Conservation (phyloP, 2,797 vertebrate species). For the Limnodromus scolopaceus region DNA sequence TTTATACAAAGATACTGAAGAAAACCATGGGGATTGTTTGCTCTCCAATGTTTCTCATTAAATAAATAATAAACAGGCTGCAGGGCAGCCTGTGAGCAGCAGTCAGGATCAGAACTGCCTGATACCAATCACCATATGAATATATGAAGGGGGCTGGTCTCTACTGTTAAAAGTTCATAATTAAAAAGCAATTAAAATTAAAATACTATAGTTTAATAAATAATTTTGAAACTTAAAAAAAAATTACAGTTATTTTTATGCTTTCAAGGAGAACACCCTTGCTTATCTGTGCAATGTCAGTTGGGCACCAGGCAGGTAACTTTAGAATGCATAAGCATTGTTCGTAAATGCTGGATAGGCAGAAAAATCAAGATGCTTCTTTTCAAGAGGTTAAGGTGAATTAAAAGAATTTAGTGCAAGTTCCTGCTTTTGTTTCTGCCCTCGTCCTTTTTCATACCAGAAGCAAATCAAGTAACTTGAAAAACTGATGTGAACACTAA, state of each 20-base stretch:
- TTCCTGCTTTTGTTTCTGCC: conserved; percentile 36
- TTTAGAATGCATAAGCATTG: not conserved
- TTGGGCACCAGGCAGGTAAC: not conserved
- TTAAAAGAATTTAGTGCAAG: conserved; percentile 21
- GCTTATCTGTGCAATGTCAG: not conserved
- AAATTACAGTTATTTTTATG: not conserved
- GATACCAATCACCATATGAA: not conserved
- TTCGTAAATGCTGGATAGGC: not conserved
- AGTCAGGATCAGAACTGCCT: not conserved
- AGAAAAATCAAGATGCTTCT: conserved; percentile 19
- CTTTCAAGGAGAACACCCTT: not conserved
- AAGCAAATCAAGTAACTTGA: not conserved
- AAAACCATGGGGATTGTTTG: conserved; percentile 13
- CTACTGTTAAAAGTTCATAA: not conserved
- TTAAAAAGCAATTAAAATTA: not conserved
- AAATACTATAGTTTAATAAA: not conserved
- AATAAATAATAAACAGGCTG: conserved; percentile 1
- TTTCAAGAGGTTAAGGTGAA: conserved; percentile 28
- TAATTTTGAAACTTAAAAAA: not conserved
- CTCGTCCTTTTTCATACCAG: not conserved
- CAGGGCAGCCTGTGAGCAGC: not conserved
- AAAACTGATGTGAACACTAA: not conserved
- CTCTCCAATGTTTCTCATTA: not conserved
- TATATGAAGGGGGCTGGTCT: not conserved
- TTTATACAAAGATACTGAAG: conserved; percentile 1